These are phyloP conservation scores for Telenomus remus DNA, from an alignment of 1,140 invertebrate genomes.

Conservation along the genomic window DNA sequence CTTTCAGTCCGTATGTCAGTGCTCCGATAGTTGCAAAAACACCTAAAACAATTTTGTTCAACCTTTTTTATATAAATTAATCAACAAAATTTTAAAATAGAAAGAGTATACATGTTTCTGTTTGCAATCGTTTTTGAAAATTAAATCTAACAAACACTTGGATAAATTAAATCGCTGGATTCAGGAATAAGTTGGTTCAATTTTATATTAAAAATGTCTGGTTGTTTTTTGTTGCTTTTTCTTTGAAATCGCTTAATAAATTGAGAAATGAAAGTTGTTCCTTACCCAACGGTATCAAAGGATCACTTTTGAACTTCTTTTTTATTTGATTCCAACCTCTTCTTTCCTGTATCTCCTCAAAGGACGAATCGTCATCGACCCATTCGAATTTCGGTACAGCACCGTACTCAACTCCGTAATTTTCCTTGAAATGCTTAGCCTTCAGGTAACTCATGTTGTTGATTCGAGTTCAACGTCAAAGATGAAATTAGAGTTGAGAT, in stretches of 20 bases:
- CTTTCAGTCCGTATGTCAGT: constrained; percentile 4
- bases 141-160: too few relatives aligned
- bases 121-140: too few relatives aligned
- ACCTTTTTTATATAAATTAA: neutral
- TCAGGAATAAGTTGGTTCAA: too few relatives aligned
- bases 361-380: neutral
- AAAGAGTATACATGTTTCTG: neutral
- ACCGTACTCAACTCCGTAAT: too few relatives aligned
- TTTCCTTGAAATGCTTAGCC: too few relatives aligned
- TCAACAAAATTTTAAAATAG: too few relatives aligned
- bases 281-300: neutral
- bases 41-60: neutral
- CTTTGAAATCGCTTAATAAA: neutral
- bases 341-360: too few relatives aligned
- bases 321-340: neutral
- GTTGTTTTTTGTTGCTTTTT: neutral
- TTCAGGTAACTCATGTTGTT: too few relatives aligned
- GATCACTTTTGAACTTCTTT: neutral
- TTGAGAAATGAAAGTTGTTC: neutral
- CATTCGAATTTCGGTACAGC: constrained; percentile 3
- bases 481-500: too few relatives aligned
- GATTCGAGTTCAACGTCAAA: too few relatives aligned
- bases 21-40: neutral
- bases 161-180: too few relatives aligned
- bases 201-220: neutral